Percentiles rank a stretch among this genome's conserved stretches.
Evolutionary conservation across 2,113 vertebrate species (phyloP).

Genomic region (Crotalus helleri): DNA sequence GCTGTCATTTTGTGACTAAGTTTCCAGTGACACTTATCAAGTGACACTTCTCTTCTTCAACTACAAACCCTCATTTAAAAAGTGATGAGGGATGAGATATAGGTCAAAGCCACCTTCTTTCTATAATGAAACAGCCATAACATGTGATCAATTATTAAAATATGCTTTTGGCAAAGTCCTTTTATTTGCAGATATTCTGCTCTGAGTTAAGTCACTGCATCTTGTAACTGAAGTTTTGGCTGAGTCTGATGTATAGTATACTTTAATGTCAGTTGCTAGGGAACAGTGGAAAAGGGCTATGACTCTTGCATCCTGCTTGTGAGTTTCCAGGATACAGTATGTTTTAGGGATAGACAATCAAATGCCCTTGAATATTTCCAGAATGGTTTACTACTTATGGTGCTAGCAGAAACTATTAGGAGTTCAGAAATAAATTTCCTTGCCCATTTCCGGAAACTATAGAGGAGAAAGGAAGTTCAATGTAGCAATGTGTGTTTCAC

Average conservation of each 20-base stretch:
- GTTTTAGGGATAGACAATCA: background rate
- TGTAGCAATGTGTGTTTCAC: background rate
- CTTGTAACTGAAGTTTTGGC: background rate
- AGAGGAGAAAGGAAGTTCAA: background rate
- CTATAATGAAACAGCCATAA: background rate
- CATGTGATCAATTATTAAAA: background rate
- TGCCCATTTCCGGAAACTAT: background rate
- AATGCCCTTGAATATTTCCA: background rate
- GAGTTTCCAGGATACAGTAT: background rate
- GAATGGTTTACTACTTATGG: background rate
- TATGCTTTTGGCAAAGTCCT: background rate
- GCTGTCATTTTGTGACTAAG: slow-evolving; percentile 6
- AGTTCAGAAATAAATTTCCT: background rate
- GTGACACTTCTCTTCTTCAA: background rate
- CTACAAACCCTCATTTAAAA: slow-evolving; percentile 8
- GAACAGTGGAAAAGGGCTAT: background rate
- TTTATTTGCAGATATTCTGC: background rate
- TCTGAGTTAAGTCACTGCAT: background rate
- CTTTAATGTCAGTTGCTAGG: background rate
- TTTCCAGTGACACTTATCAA: slow-evolving; percentile 30
- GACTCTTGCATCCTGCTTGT: background rate
- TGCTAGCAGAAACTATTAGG: background rate
- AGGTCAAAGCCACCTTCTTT: background rate
- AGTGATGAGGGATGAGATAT: background rate
- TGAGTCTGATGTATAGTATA: background rate